These are phyloP conservation scores for Nothura maculosa DNA, from an alignment of 2,797 vertebrate species.

Conservation along the genomic window DNA sequence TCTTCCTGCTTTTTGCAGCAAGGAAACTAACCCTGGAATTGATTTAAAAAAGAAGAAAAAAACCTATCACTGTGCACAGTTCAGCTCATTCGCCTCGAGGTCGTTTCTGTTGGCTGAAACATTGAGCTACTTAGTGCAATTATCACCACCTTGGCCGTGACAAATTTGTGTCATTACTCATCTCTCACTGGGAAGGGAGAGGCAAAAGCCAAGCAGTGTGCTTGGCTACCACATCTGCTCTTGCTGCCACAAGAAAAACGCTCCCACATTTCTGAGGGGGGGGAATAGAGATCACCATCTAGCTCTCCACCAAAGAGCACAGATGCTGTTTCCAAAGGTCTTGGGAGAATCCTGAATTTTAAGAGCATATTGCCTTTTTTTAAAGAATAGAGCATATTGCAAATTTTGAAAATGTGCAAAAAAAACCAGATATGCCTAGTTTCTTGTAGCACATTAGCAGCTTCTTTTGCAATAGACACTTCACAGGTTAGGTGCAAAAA, in stretches of 20 bases:
- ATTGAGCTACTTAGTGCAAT: neutral
- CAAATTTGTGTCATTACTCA: neutral
- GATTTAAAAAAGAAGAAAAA: neutral
- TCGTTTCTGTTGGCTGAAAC: neutral
- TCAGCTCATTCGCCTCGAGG: neutral
- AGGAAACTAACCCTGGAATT: neutral
- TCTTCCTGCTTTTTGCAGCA: too few species aligned
- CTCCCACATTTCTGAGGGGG: neutral
- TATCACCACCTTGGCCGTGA: neutral
- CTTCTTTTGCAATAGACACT: neutral
- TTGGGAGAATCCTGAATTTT: neutral
- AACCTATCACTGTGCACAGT: too few species aligned
- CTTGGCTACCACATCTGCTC: too few species aligned
- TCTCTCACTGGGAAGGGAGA: neutral
- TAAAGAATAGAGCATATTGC: too few species aligned
- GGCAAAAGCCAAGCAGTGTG: neutral
- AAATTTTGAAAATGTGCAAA: too few species aligned
- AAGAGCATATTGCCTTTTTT: neutral
- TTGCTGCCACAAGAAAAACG: neutral
- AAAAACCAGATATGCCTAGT: neutral
- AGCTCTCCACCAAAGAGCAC: neutral
- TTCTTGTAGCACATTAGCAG: neutral
- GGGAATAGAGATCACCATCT: neutral
- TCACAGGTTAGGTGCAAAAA: neutral
- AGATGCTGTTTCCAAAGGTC: neutral